Base-by-base conservation (phyloP, 2,888 invertebrate genomes). In the Arge pagana region DNA sequence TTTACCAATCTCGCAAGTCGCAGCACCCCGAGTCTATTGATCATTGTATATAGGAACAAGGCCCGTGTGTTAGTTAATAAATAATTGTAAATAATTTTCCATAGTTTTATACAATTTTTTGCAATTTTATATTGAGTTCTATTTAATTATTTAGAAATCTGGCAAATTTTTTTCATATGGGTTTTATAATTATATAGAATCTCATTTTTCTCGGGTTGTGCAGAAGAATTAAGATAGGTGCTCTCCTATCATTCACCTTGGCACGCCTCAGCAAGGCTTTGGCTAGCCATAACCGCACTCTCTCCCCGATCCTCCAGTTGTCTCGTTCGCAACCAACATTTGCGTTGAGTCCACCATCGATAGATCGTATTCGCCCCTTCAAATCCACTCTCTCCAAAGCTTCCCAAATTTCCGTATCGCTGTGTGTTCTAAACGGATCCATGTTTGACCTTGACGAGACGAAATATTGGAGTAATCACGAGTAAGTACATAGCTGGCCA, bases 241-340 rank as follows among this genome's bases (percentile, higher is more conserved):
- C n/a, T n/a, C n/a, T n/a, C n/a, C n/a, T n/a, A n/a, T n/a, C 4
- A 53, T 7, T n/a, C 15, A 82, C 82, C 70, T 83, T 83, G 51
- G 79, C 79, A 53, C 77, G 76, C 36, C 81, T 71, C 5, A 86
- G 72, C 26, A 85, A 66, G 15, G 84, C 84, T 61, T 85, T 72
- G 1, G 85, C 82, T 66, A 86, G 77, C 63, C 85, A 85, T 15
- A 87, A 63, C 16, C 86, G 71, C 65, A 86, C 86, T 49, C 81
- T 77, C 63, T 87, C 85, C 6, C 85, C 85, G 13, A 68, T 66
- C 31, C 70, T 76, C 33, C 77, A 60, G 39, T 68, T 72, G 30
- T 63, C 68, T 15, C 72, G 74, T 6, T 67, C 68, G 21, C 63
- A 59, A 77, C 76, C 74, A n/a, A 85, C 78, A 36, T 67, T 62